phyloP scores from a whole-genome alignment of 1,140 invertebrate species.

The Drosophila nasuta region DNA sequence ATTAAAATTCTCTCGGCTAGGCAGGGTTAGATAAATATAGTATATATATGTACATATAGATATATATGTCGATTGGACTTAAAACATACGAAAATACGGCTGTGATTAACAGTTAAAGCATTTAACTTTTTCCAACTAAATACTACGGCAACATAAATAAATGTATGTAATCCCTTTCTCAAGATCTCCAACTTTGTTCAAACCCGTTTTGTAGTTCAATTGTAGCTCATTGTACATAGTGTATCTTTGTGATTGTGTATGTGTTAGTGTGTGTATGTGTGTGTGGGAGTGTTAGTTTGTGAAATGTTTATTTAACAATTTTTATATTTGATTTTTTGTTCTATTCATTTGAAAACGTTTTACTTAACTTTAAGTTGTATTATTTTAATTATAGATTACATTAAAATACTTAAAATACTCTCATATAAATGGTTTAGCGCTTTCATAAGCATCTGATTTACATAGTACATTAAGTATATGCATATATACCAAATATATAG shows the following conservation, averaged over 20 bases:
- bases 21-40: constrained; percentile 12
- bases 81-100: constrained; percentile 29
- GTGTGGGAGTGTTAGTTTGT: constrained; percentile 36
- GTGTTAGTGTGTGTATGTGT: constrained; percentile 36
- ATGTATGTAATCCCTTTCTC: constrained; percentile 51
- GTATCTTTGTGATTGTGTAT: constrained; percentile 38
- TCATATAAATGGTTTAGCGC: constrained; percentile 70
- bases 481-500: constrained; percentile 2
- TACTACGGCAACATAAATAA: constrained; percentile 61
- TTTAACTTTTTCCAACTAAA: constrained; percentile 72
- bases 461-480: constrained; percentile 23
- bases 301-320: constrained; percentile 46
- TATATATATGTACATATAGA: constrained; percentile 35
- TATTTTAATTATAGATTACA: constrained; percentile 67
- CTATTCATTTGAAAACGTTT: constrained; percentile 35
- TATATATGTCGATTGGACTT: not conserved
- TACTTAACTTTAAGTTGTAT: constrained; percentile 46
- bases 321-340: constrained; percentile 44
- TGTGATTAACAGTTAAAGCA: constrained; percentile 61
- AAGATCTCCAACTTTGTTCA: constrained; percentile 43
- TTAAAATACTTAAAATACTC: constrained; percentile 77
- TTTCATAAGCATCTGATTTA: constrained; percentile 28
- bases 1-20: constrained; percentile 42
- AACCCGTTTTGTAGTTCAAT: constrained; percentile 50
- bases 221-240: constrained; percentile 70